Conservation (phyloP, 2,113 vertebrate genomes). For the Oreotrochilus melanogaster region DNA sequence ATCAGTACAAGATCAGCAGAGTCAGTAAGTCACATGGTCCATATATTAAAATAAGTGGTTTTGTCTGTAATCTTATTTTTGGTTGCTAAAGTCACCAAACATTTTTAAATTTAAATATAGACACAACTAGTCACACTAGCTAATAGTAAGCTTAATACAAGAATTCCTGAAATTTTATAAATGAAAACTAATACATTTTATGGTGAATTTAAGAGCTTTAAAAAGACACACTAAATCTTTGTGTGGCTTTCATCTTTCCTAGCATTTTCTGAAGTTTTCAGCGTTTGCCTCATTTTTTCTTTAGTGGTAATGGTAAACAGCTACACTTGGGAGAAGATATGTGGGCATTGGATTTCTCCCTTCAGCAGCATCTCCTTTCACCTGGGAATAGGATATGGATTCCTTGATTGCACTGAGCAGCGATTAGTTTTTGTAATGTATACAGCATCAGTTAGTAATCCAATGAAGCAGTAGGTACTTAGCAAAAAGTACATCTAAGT, state of each 20-base stretch:
- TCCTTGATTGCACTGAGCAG: conserved; percentile 21
- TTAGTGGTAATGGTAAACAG: neutral
- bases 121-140: neutral
- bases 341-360: neutral
- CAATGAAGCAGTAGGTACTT: conserved; percentile 32
- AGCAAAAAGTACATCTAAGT: conserved; percentile 31
- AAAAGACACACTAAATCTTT: neutral
- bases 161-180: neutral
- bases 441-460: conserved; percentile 38
- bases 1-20: conserved; percentile 63
- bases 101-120: neutral
- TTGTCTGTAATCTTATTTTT: neutral
- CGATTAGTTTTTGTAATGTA: conserved; percentile 57
- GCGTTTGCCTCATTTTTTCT: neutral
- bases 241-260: neutral
- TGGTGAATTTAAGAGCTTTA: neutral
- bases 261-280: neutral
- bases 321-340: neutral
- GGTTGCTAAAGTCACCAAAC: neutral
- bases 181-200: neutral
- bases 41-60: neutral
- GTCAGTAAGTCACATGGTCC: conserved; percentile 81
- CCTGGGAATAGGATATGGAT: conserved; percentile 29
- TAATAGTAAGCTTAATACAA: neutral
- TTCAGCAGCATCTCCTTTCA: conserved; percentile 34